Conservation (phyloP, 2,888 invertebrate species). For the Tyria jacobaeae region DNA sequence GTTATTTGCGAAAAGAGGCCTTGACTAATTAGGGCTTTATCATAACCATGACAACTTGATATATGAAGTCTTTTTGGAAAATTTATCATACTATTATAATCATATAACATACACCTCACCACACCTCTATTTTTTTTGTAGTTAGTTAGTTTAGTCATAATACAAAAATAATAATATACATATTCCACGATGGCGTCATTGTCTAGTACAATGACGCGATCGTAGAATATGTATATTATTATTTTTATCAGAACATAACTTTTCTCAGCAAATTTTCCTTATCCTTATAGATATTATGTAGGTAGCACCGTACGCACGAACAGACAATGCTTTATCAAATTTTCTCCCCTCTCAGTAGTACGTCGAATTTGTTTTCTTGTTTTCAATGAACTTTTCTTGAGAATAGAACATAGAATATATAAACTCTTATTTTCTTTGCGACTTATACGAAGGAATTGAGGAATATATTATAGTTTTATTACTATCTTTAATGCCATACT, state of each 20-base stretch:
- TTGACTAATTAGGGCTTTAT: slow-evolving; percentile 45
- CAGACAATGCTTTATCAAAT: slow-evolving; percentile 22
- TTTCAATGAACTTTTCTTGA: slow-evolving; percentile 29
- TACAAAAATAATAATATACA: too few species aligned
- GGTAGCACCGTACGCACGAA: slow-evolving; percentile 15
- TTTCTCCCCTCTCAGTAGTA: slow-evolving; percentile 14
- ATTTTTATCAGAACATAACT: neutral
- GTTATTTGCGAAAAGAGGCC: slow-evolving; percentile 38
- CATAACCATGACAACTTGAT: slow-evolving; percentile 36
- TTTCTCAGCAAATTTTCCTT: slow-evolving; percentile 12
- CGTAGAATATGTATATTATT: too few species aligned
- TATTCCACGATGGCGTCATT: too few species aligned
- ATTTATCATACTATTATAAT: neutral
- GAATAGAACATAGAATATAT: slow-evolving; percentile 35
- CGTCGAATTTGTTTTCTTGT: slow-evolving; percentile 24
- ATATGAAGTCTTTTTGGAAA: slow-evolving; percentile 38
- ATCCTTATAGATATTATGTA: slow-evolving; percentile 8
- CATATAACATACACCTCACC: too few species aligned
- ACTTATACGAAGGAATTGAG: slow-evolving; percentile 21
- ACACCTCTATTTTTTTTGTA: too few species aligned
- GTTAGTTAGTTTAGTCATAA: too few species aligned
- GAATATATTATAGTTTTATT: slow-evolving; percentile 31
- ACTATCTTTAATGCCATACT: slow-evolving; percentile 20
- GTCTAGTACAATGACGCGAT: too few species aligned
- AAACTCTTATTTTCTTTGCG: slow-evolving; percentile 29